Evolutionary conservation across 2,113 vertebrate species (phyloP).

Genomic region (Carassius gibelio): DNA sequence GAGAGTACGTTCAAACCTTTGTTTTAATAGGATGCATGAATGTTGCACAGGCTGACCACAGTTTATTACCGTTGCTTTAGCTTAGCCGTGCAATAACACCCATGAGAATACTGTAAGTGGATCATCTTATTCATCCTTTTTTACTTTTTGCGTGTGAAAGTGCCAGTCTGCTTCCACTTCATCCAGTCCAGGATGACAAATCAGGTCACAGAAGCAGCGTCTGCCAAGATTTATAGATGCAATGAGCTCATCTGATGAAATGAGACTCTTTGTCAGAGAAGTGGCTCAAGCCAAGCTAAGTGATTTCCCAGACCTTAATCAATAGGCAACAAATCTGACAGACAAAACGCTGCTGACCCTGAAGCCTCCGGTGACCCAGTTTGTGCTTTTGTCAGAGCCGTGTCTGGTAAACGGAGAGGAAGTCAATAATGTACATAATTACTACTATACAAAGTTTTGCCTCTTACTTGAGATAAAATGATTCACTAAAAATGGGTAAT

Average conservation of each 20-base stretch:
- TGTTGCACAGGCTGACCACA: slow-evolving; percentile 8
- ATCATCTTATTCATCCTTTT: slow-evolving; percentile 35
- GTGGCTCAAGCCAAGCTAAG: slow-evolving; percentile 36
- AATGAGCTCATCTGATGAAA: slow-evolving; percentile 29
- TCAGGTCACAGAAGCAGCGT: not conserved
- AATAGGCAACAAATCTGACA: slow-evolving; percentile 46
- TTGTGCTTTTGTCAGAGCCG: slow-evolving; percentile 20
- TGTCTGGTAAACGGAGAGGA: slow-evolving; percentile 28
- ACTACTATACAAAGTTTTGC: not conserved
- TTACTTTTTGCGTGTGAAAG: not conserved
- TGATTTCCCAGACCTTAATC: slow-evolving; percentile 51
- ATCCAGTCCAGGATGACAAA: slow-evolving; percentile 29
- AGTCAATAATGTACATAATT: slow-evolving; percentile 22
- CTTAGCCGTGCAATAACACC: slow-evolving; percentile 1
- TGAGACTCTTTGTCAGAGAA: slow-evolving; percentile 8
- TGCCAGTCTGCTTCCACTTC: slow-evolving; percentile 16
- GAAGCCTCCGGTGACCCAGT: slow-evolving; percentile 16
- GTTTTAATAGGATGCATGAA: slow-evolving; percentile 12
- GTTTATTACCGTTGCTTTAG: not conserved
- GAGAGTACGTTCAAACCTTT: slow-evolving; percentile 82
- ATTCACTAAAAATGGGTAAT: too few species aligned
- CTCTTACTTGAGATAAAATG: not conserved
- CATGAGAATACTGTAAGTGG: slow-evolving; percentile 6
- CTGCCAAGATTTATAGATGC: slow-evolving; percentile 22
- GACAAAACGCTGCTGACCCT: slow-evolving; percentile 47